phyloP scores from a whole-genome alignment of 2,888 invertebrate species.

The Galeruca laticollis region DNA sequence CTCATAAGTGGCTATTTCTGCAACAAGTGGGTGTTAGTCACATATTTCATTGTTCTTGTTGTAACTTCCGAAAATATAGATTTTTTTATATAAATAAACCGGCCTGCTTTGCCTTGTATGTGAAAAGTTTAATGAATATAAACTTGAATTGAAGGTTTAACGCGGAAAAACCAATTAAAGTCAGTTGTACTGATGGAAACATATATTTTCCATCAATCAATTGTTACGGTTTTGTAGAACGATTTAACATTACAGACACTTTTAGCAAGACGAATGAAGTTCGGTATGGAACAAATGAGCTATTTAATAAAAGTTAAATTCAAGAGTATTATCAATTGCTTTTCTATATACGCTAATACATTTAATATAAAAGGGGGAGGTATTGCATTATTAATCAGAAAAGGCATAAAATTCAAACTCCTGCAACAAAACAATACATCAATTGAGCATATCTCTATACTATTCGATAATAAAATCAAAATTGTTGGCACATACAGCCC shows the following conservation, averaged over 20 bases:
- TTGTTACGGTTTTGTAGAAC: not conserved
- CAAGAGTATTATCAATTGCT: no score
- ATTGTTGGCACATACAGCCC: no score
- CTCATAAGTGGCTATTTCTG: slow-evolving; percentile 1
- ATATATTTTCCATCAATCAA: not conserved
- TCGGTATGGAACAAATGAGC: not conserved
- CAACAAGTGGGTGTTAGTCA: slow-evolving; percentile 4
- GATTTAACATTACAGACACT: not conserved
- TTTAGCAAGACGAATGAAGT: not conserved
- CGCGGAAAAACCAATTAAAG: slow-evolving; percentile 8
- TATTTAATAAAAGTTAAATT: no score
- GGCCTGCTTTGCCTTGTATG: not conserved
- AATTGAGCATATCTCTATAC: no score
- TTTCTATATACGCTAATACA: no score
- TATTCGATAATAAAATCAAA: no score
- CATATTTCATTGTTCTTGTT: not conserved
- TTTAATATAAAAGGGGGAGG: no score
- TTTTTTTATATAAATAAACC: slow-evolving; percentile 7
- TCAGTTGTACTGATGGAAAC: not conserved
- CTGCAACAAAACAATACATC: no score
- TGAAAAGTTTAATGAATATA: slow-evolving; percentile 4
- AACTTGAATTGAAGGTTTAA: not conserved
- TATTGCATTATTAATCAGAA: no score
- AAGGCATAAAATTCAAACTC: no score
- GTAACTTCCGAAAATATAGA: slow-evolving; percentile 13